Base-by-base conservation (phyloP, 2,113 vertebrate genomes). In the Lipotes vexillifer region DNA sequence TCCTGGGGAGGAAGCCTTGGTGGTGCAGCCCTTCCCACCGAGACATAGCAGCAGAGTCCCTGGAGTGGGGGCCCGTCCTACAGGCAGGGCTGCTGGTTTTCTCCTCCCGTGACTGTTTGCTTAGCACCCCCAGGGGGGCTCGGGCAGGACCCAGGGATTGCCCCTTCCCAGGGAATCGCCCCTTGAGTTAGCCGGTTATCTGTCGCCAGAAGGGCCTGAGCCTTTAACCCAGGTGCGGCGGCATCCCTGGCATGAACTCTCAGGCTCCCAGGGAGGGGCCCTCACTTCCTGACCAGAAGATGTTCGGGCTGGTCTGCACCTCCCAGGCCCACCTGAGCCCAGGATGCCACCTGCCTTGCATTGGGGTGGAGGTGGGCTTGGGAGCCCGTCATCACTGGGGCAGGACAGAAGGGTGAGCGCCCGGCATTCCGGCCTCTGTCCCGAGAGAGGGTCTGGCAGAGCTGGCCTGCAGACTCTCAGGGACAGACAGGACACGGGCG, bases 21-120 rank as follows among this genome's bases (percentile, higher is more conserved):
- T 9, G 23, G 38, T 1, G 15, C 44, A 12, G 55, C 27, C 31
- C 63, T 6, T 8, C 8, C 25, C 20, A 17, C 57, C n/a, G 3
- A 0, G 57, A 33, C 2, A 46, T 18, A 69, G 71, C 27, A 14
- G 7, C 29, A 13, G 9, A 14, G 74, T 8, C 23, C 23, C 15
- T 1, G 36, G 21, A 20, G 33, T 8, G 15, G 57, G 20, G 52
- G 52, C 15, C 8, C 0, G 0, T 3, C 55, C 18, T 17, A 6
- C 1, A 1, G 2, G 12, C 0, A 0, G 65, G 55, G 33, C 31
- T 8, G 25, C 65, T 61, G 0, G 6, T 12, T n/a, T 57, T 27
- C 25, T 36, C 11, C 57, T 65, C 55, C 66, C 11, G 41, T 27
- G 17, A 2, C 2, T 5, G 27, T 36, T 49, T 74, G 11, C 11